These are phyloP conservation scores for Toxotes chatareus DNA, from an alignment of 2,113 vertebrate species.

Conservation along the genomic window DNA sequence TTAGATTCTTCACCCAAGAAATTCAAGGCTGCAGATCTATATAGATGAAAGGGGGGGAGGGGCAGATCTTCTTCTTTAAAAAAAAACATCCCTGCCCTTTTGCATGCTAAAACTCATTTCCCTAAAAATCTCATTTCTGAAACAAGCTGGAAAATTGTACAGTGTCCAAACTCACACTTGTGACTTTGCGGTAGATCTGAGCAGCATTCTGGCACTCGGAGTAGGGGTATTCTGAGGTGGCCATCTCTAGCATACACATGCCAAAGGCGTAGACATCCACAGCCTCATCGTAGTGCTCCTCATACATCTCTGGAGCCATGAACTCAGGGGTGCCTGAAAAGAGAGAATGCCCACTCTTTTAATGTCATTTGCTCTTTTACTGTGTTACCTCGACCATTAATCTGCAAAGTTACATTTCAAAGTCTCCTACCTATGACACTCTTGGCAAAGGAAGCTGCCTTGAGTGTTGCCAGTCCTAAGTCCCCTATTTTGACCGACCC, in stretches of 20 bases:
- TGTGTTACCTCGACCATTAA: not conserved
- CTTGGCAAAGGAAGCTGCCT: conserved; percentile 88
- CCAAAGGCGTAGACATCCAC: conserved; percentile 96
- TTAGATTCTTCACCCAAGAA: conserved; percentile 39
- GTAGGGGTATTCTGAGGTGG: conserved; percentile 86
- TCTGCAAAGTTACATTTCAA: not conserved
- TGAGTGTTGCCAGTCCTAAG: conserved; percentile 82
- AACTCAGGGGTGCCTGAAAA: conserved; percentile 85
- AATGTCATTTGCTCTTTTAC: not conserved
- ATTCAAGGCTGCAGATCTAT: conserved; percentile 22
- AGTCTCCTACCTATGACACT: conserved; percentile 91
- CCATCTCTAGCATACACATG: conserved; percentile 99
- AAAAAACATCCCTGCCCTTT: not conserved
- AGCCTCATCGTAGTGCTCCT: conserved; percentile 95
- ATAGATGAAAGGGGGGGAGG: conserved; percentile 1
- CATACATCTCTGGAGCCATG: conserved; percentile 94
- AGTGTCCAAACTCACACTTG: conserved; percentile 87
- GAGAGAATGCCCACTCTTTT: not conserved
- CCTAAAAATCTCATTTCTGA: not conserved
- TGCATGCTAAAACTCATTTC: not conserved
- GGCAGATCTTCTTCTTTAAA: not conserved
- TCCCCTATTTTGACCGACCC: conserved; percentile 84
- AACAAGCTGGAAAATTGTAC: not conserved
- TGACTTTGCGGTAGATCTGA: conserved; percentile 91
- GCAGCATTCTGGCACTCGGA: conserved; percentile 84